Percentiles rank a stretch among this genome's conserved stretches.
Evolutionary conservation across 2,113 vertebrate genomes (phyloP).

Genomic region (Tamias sibiricus): DNA sequence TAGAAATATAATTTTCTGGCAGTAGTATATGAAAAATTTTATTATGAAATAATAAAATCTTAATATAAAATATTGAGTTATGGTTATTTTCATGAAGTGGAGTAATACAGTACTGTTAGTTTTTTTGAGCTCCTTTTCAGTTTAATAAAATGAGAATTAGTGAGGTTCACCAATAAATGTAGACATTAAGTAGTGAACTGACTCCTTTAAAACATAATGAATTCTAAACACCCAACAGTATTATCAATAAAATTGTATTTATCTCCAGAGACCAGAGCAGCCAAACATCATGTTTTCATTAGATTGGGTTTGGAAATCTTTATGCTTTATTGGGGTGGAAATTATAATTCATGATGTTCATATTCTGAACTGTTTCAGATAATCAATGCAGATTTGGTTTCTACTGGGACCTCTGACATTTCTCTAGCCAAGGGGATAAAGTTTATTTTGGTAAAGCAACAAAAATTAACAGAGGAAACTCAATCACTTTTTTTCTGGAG

Average conservation of each 20-base stretch:
- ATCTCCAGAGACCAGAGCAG: slow-evolving; percentile 17
- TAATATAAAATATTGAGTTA: slow-evolving; percentile 38
- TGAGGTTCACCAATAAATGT: slow-evolving; percentile 37
- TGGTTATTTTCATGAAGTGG: slow-evolving; percentile 11
- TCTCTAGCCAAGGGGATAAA: neutral
- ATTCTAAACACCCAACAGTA: neutral
- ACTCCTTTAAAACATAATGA: slow-evolving; percentile 40
- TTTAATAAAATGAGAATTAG: slow-evolving; percentile 60
- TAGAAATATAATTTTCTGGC: neutral
- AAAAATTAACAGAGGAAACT: neutral
- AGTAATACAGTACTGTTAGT: slow-evolving; percentile 32
- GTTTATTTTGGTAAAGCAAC: neutral
- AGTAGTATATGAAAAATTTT: slow-evolving; percentile 25
- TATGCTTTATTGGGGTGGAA: slow-evolving; percentile 37
- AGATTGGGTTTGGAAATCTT: slow-evolving; percentile 52
- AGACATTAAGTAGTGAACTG: slow-evolving; percentile 17
- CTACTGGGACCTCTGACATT: slow-evolving; percentile 20
- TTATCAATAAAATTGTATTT: slow-evolving; percentile 44
- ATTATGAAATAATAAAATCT: slow-evolving; percentile 48
- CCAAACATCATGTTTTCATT: slow-evolving; percentile 40
- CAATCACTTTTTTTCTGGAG: slow-evolving; percentile 11
- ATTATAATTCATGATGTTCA: neutral
- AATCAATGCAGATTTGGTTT: neutral
- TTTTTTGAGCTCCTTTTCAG: slow-evolving; percentile 42
- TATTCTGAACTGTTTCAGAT: neutral